These are phyloP conservation scores for Sicus ferrugineus DNA, from an alignment of 2,888 invertebrate species.

Conservation along the genomic window DNA sequence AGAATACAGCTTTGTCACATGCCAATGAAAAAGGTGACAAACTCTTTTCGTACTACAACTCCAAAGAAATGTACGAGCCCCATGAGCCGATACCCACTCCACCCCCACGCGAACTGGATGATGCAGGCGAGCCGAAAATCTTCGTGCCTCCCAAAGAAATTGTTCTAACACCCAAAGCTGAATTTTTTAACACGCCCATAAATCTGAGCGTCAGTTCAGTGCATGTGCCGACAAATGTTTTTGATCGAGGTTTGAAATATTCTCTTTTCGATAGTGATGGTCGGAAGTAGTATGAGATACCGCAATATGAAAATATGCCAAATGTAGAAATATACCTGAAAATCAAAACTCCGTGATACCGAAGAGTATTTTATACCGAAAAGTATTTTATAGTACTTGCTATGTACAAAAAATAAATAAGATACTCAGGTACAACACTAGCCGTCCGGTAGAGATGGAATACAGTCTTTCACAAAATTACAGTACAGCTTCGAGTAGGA, in stretches of 20 bases:
- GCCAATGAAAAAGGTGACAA: constrained; percentile 68
- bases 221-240: constrained; percentile 96
- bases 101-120: constrained; percentile 66
- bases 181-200: constrained; percentile 80
- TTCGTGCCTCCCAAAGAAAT: constrained; percentile 70
- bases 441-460: too few species aligned
- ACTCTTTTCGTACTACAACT: constrained; percentile 74
- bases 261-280: not conserved
- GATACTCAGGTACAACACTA: too few species aligned
- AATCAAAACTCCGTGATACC: too few species aligned
- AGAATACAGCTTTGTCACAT: constrained; percentile 77
- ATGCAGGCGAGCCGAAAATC: constrained; percentile 69
- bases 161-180: constrained; percentile 73
- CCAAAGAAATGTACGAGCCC: constrained; percentile 74
- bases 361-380: too few species aligned
- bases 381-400: too few species aligned
- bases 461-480: too few species aligned
- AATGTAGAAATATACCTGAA: too few species aligned
- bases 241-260: constrained; percentile 77
- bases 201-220: constrained; percentile 86
- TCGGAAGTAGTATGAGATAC: not conserved
- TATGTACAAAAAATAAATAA: too few species aligned
- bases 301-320: too few species aligned
- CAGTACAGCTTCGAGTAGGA: too few species aligned
- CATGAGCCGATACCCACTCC: constrained; percentile 67